phyloP scores from a whole-genome alignment of 1,140 invertebrate genomes.

The Acromyrmex charruanus region DNA sequence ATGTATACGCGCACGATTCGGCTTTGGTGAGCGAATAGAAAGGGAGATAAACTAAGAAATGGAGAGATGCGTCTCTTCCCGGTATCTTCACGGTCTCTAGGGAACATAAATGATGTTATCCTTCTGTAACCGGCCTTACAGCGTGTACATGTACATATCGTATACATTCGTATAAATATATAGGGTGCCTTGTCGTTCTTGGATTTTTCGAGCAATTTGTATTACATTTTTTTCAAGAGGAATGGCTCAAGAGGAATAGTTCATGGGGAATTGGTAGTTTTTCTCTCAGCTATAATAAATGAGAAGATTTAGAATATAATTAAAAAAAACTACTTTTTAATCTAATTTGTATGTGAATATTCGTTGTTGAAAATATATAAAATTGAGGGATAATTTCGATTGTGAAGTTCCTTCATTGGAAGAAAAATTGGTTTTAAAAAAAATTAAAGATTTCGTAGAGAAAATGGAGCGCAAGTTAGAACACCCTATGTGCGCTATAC shows the following conservation, averaged over 20 bases:
- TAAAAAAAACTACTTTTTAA: background rate
- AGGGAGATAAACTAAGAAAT: conserved; percentile 35
- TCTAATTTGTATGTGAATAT: background rate
- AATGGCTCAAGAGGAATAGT: too few relatives aligned
- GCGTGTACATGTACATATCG: conserved; percentile 33
- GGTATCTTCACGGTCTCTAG: conserved; percentile 77
- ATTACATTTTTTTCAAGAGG: background rate
- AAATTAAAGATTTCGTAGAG: background rate
- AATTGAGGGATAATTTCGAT: background rate
- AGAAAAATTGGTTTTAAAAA: background rate
- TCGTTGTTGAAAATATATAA: background rate
- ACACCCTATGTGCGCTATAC: conserved; percentile 5
- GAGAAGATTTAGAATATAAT: background rate
- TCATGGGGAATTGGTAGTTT: background rate
- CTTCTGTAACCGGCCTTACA: conserved; percentile 65
- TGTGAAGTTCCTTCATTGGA: background rate
- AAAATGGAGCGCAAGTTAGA: background rate
- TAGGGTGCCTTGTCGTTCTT: background rate
- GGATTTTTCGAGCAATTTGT: conserved; percentile 23
- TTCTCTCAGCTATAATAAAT: background rate
- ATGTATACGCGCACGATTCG: conserved; percentile 39
- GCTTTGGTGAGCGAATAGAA: conserved; percentile 21
- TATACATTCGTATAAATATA: conserved; percentile 8
- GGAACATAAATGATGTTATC: conserved; percentile 78
- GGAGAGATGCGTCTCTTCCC: conserved; percentile 62